Evolutionary conservation across 37 sponge, comb jelly and placozoan genomes (phyloP), one percentile per base, ranked within the genome.

Genomic region (Ianthella basta): DNA sequence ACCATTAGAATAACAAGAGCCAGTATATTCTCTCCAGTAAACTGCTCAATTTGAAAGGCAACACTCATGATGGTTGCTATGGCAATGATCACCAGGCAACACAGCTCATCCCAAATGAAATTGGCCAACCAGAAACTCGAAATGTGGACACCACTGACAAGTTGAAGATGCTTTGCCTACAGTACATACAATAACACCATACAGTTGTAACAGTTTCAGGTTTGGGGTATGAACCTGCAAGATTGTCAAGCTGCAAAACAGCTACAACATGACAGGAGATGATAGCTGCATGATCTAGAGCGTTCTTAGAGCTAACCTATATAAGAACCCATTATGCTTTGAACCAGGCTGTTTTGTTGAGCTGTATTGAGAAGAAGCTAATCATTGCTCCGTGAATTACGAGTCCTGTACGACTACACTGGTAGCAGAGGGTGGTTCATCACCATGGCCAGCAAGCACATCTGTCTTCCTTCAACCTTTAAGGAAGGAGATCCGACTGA

Each of bases 151-250:
- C 97, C 97, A 81, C 95, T 92, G 24, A 96, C 93, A 87, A 92
- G 90, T 87, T 98, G 99, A 1, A 98, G 80, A 68, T 98, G 99
- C 84, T 96, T 98, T 16, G 95, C 89, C 92, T 96, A 86, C 20
- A 53, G 80, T 1, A 21, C n/a, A 67, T 8, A 20, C 6, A 32
- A 78, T 15, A n/a, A n/a, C n/a, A n/a, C n/a, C n/a, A n/a, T n/a
- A n/a, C n/a, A n/a, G n/a, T n/a, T n/a, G n/a, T n/a, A n/a, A n/a
- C n/a, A n/a, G n/a, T n/a, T n/a, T n/a, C n/a, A n/a, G n/a, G n/a
- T n/a, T n/a, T n/a, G n/a, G n/a, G n/a, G n/a, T n/a, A n/a, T n/a
- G n/a, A n/a, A n/a, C n/a, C n/a, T n/a, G n/a, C n/a, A n/a, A n/a
- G n/a, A n/a, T n/a, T n/a, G n/a, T n/a, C n/a, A n/a, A n/a, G n/a